Evolutionary conservation across 1,140 invertebrate genomes (phyloP), one percentile per base, ranked within the genome.

Genomic region (Coptotermes formosanus): DNA sequence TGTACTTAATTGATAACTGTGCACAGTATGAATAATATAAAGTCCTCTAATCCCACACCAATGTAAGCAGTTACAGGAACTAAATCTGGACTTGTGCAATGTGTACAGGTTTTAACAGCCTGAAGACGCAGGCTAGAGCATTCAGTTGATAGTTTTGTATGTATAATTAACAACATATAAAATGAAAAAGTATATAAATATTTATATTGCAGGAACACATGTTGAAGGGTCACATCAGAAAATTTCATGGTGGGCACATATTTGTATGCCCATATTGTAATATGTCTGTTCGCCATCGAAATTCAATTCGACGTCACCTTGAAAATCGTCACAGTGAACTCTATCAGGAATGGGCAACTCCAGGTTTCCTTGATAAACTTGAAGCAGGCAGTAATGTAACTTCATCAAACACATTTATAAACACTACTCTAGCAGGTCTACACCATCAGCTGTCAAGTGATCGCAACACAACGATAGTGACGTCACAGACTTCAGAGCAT

Each of bases 201-300:
- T 48, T 19, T 55, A 16, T 55, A 21, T 38, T 64, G 23, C 83
- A 84, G 83, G 59, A 84, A 23, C 83, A 84, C 25, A 38, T 84
- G 83, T 59, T 84, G 83, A 84, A 84, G 30, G n/a, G 48, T 23
- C 83, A 84, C 83, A 64, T 84, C 16, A 84, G 45, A 45, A 84
- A 84, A 45, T 59, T 55, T 64, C 83, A 84, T 45, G 48, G 83
- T 64, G 30, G 59, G 16, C 83, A 52, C 8, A 84, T 52, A 52
- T 84, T 44, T 64, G 48, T 84, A 45, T 84, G 83, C 16, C 83
- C 83, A 64, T 84, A 84, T 64, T 84, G 83, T 30, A 84, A 84
- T 38, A 30, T 84, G 30, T 55, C 83, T 48, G 48, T 84, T 45
- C 14, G 48, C 8, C 83, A 84, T 64, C 59, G 83, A 14, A 84